Evolutionary conservation across 1,140 invertebrate genomes (phyloP).

Genomic region (Aphelenchoides besseyi): DNA sequence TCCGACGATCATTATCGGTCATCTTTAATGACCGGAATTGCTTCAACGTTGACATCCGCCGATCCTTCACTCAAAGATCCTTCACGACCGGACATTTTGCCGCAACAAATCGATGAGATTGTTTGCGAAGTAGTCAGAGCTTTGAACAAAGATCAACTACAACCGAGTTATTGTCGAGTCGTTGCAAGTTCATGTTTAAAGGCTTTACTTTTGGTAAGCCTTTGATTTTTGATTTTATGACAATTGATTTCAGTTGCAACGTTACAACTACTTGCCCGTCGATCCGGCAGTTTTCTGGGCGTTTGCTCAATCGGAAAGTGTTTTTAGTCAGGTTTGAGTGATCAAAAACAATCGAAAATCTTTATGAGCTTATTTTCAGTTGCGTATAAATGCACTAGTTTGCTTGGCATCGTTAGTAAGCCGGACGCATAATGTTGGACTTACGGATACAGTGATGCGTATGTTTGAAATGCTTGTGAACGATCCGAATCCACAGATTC

Average conservation of each 20-base stretch:
- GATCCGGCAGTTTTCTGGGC: slow-evolving; percentile 46
- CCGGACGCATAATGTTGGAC: background rate
- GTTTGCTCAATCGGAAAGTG: slow-evolving; percentile 28
- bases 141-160: slow-evolving; percentile 48
- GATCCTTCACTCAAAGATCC: slow-evolving; percentile 12
- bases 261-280: slow-evolving; percentile 37
- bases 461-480: slow-evolving; percentile 15
- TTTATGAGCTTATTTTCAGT: slow-evolving; percentile 3
- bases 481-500: slow-evolving; percentile 16
- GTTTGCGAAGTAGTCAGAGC: slow-evolving; percentile 39
- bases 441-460: background rate
- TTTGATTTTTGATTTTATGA: slow-evolving; percentile 9
- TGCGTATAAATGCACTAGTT: slow-evolving; percentile 11
- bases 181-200: slow-evolving; percentile 33
- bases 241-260: slow-evolving; percentile 40
- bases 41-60: slow-evolving; percentile 74
- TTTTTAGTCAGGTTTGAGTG: slow-evolving; percentile 25
- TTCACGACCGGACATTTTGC: slow-evolving; percentile 24
- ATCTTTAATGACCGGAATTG: slow-evolving; percentile 81
- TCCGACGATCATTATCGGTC: slow-evolving; percentile 73
- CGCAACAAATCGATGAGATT: slow-evolving; percentile 22
- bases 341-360: background rate
- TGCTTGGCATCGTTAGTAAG: slow-evolving; percentile 11
- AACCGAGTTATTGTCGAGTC: slow-evolving; percentile 50
- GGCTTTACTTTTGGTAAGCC: slow-evolving; percentile 27